Evolutionary conservation across 2,797 vertebrate species (phyloP).

Genomic region (Sphenopsis melanotis): DNA sequence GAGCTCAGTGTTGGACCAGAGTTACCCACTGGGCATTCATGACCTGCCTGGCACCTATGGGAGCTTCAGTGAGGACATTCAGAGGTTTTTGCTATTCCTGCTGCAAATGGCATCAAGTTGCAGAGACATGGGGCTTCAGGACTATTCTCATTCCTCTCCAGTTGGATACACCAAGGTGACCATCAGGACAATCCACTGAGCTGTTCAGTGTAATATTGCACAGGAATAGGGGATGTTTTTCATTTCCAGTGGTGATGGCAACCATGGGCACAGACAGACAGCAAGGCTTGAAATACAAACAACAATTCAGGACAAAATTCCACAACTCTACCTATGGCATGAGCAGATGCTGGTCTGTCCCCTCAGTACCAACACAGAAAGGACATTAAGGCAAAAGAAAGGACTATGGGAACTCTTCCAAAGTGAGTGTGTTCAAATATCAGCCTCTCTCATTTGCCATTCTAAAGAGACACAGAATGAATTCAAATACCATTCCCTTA

Average conservation of each 20-base stretch:
- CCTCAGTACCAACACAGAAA: neutral
- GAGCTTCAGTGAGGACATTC: neutral
- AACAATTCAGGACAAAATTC: neutral
- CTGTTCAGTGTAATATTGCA: neutral
- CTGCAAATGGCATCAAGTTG: neutral
- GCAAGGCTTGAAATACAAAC: neutral
- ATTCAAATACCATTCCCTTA: neutral
- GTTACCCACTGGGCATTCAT: fast-evolving
- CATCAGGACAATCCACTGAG: neutral
- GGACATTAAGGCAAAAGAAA: neutral
- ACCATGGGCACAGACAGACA: neutral
- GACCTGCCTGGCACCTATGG: neutral
- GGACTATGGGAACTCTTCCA: neutral
- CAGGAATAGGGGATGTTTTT: neutral
- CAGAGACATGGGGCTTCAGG: neutral
- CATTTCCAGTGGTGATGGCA: neutral
- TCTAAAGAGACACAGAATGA: neutral
- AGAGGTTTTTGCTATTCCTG: neutral
- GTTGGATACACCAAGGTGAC: neutral
- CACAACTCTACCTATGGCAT: neutral
- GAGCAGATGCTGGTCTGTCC: neutral
- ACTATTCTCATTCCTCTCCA: neutral
- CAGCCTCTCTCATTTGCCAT: neutral
- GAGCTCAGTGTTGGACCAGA: fast-evolving
- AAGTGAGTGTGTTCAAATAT: neutral